Conservation (phyloP, 2,113 vertebrate species). For the Archilochus colubris region DNA sequence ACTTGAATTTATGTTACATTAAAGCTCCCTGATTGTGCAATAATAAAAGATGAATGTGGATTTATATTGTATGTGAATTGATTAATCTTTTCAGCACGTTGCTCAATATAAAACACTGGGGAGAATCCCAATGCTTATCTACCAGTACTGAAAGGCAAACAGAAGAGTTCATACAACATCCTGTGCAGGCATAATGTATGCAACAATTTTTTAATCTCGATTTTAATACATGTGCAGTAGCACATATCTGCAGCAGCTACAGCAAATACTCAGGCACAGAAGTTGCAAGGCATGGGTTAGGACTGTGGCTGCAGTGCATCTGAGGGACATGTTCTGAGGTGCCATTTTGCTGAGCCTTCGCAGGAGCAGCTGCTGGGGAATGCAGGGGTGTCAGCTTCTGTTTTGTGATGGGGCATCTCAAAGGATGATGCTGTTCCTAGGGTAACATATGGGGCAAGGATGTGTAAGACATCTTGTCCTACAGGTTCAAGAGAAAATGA, state of each 20-base stretch:
- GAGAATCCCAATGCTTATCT: background rate
- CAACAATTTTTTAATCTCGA: background rate
- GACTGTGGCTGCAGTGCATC: background rate
- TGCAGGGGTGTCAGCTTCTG: background rate
- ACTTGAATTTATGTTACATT: slow-evolving; percentile 55
- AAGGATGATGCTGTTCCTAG: background rate
- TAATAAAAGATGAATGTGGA: slow-evolving; percentile 53
- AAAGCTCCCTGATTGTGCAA: slow-evolving; percentile 53
- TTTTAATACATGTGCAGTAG: background rate
- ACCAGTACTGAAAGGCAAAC: background rate
- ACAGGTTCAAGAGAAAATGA: background rate
- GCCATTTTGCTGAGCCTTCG: background rate
- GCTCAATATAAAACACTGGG: background rate
- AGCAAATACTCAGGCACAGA: background rate
- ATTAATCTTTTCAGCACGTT: slow-evolving; percentile 37
- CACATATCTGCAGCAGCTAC: background rate
- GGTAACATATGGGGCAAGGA: background rate
- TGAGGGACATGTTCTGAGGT: background rate
- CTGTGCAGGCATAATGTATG: background rate
- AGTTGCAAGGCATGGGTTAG: background rate
- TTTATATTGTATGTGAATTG: slow-evolving; percentile 63
- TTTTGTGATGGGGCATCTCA: background rate
- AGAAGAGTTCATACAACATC: background rate
- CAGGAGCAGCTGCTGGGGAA: background rate
- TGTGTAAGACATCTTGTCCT: background rate